Evolutionary conservation across 2,888 invertebrate species (phyloP).

Genomic region (Noctua comes): DNA sequence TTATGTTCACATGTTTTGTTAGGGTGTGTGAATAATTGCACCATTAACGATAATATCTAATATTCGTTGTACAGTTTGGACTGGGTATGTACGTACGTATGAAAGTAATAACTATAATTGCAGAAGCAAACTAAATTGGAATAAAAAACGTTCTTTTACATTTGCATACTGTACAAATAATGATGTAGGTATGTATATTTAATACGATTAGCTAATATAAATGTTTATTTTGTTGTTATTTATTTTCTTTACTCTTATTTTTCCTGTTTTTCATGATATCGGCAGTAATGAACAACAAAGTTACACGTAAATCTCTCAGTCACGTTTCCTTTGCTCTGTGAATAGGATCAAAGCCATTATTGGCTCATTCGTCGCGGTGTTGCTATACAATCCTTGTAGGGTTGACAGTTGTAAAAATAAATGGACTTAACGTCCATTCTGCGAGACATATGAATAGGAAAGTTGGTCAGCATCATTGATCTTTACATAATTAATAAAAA

Average conservation of each 20-base stretch:
- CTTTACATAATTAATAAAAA: conserved; percentile 34
- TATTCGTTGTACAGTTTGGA: not conserved
- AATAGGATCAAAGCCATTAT: conserved; percentile 70
- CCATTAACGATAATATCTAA: not conserved
- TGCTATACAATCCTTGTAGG: conserved; percentile 48
- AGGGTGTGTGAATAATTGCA: not conserved
- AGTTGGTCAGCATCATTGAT: conserved; percentile 27
- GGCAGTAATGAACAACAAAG: conserved; percentile 54
- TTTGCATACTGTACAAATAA: conserved; percentile 12
- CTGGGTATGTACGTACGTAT: not conserved
- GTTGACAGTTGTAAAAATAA: conserved; percentile 47
- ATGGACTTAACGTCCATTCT: conserved; percentile 21
- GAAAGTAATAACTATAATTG: conserved; percentile 2
- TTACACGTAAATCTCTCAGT: conserved; percentile 67
- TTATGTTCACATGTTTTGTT: not conserved
- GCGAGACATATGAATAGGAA: conserved; percentile 32
- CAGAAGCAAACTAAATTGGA: conserved; percentile 1
- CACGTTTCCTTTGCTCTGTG: conserved; percentile 73
- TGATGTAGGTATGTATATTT: not conserved
- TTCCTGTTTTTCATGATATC: conserved; percentile 30
- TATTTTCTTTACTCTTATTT: conserved; percentile 11
- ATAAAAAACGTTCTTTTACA: not conserved
- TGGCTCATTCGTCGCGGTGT: conserved; percentile 66
- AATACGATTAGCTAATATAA: not conserved
- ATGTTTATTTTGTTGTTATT: conserved; percentile 5